Conservation (phyloP, 2,113 vertebrate species). For the Cyanoramphus novaezelandiae region DNA sequence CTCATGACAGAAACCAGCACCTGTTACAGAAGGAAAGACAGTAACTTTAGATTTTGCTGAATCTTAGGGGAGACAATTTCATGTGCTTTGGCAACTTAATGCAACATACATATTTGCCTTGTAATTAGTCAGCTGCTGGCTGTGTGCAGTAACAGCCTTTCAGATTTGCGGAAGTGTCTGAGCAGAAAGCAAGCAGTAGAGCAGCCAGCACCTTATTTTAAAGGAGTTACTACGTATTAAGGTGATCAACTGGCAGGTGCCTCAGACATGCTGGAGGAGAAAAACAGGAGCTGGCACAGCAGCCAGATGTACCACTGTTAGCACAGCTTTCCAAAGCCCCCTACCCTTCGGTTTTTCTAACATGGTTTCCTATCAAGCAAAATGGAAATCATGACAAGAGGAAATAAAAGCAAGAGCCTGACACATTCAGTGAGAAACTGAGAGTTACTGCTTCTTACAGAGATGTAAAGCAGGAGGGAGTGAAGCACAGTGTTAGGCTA, state of each 20-base stretch:
- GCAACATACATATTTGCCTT: rapidly evolving
- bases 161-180: not conserved
- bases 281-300: not conserved
- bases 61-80: not conserved
- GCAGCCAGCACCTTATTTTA: not conserved
- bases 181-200: not conserved
- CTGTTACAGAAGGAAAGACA: not conserved
- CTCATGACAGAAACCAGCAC: not conserved
- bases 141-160: not conserved
- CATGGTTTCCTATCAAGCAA: not conserved
- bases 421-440: not conserved
- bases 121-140: not conserved
- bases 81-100: not conserved
- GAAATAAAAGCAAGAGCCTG: not conserved
- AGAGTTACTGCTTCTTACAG: not conserved
- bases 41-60: not conserved
- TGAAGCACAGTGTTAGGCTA: not conserved
- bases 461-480: not conserved
- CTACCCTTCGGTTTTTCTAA: not conserved
- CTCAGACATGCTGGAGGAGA: not conserved
- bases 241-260: not conserved
- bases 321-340: not conserved
- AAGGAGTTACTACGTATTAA: not conserved
- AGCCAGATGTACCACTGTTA: not conserved
- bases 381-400: not conserved